phyloP scores from a whole-genome alignment of 2,888 invertebrate genomes.

The Ochropleura plecta region DNA sequence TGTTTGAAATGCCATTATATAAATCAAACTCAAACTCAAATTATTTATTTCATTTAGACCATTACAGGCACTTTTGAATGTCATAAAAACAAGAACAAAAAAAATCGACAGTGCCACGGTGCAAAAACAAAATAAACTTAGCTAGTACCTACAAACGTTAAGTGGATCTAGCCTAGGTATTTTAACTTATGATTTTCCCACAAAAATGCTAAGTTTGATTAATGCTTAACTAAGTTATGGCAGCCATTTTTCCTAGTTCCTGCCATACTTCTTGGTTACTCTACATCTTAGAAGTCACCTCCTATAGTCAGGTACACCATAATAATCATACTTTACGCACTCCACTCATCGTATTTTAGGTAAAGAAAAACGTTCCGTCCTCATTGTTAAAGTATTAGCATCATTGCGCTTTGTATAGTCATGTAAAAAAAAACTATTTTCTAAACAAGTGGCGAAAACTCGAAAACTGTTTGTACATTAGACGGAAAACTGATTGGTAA shows the following conservation, averaged over 20 bases:
- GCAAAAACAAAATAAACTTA: not conserved
- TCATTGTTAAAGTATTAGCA: not conserved
- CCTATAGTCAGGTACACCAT: not conserved
- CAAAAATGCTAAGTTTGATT: not conserved
- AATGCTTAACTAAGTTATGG: not conserved
- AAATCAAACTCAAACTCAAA: too few relatives aligned
- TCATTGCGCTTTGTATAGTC: not conserved
- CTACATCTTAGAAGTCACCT: not conserved
- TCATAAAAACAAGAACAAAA: too few relatives aligned
- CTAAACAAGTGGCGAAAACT: constrained; percentile 20
- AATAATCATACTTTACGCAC: not conserved
- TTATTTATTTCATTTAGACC: too few relatives aligned
- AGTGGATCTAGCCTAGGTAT: too few relatives aligned
- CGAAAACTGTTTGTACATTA: constrained; percentile 28
- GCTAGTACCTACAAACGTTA: not conserved
- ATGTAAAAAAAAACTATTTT: not conserved
- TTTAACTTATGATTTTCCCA: not conserved
- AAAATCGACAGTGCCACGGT: not conserved
- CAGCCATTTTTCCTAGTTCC: not conserved
- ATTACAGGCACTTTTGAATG: too few relatives aligned
- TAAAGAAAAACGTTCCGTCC: not conserved
- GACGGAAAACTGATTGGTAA: constrained; percentile 50
- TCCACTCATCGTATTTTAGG: not conserved
- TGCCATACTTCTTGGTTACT: not conserved
- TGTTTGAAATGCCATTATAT: not conserved